Conservation (phyloP, 1,140 invertebrate species). For the Bombus confusus region DNA sequence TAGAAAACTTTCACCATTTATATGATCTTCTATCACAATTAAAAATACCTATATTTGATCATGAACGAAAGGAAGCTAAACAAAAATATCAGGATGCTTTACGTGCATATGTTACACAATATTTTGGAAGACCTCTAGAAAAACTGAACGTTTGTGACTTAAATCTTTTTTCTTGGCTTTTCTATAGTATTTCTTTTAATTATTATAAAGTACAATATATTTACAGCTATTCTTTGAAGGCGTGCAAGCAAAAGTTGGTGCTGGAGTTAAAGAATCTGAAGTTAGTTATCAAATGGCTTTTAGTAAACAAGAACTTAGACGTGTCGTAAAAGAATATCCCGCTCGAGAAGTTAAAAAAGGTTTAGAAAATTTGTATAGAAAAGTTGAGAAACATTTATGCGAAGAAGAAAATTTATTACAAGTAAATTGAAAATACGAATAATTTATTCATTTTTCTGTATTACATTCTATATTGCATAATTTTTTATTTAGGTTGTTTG, state of each 20-base stretch:
- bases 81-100: slow-evolving; percentile 95
- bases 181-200: slow-evolving; percentile 11
- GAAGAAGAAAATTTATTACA: slow-evolving; percentile 97
- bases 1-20: slow-evolving; percentile 98
- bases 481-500: slow-evolving; percentile 91
- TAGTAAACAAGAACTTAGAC: slow-evolving; percentile 97
- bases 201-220: slow-evolving; percentile 14
- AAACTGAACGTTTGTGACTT: slow-evolving; percentile 92
- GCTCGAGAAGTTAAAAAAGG: slow-evolving; percentile 98
- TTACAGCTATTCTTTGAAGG: slow-evolving; percentile 96
- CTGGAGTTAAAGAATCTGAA: slow-evolving; percentile 98
- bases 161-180: slow-evolving; percentile 37
- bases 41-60: slow-evolving; percentile 95
- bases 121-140: slow-evolving; percentile 97
- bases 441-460: slow-evolving; percentile 10
- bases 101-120: slow-evolving; percentile 94
- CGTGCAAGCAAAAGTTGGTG: slow-evolving; percentile 93
- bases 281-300: slow-evolving; percentile 99
- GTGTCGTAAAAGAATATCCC: slow-evolving; percentile 98
- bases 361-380: slow-evolving; percentile 96
- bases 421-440: slow-evolving; percentile 80
- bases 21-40: slow-evolving; percentile 93
- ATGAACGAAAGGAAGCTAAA: slow-evolving; percentile 95
- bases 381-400: slow-evolving; percentile 98
- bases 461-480: slow-evolving; percentile 23